These are phyloP conservation scores for Trimorus sp. DNA, from an alignment of 2,888 invertebrate genomes.

Conservation along the genomic window DNA sequence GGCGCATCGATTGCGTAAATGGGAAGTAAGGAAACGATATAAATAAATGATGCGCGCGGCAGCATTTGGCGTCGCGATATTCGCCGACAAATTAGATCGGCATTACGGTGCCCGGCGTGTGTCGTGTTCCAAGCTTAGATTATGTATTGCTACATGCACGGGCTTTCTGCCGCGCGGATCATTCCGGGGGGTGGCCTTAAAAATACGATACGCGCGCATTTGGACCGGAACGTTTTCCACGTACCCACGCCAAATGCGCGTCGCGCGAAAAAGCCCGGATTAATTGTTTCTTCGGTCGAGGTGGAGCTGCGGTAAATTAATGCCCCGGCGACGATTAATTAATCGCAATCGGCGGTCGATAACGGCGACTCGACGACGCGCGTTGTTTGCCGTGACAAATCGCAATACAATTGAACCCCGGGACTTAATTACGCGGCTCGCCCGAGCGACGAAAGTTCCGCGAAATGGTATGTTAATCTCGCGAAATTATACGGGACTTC, in stretches of 20 bases:
- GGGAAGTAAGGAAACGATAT: constrained; percentile 47
- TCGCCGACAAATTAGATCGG: constrained; percentile 65
- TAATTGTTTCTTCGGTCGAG: no score
- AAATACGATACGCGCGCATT: constrained; percentile 15
- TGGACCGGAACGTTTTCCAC: background rate
- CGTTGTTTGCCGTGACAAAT: constrained; percentile 26
- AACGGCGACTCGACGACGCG: no score
- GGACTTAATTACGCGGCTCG: constrained; percentile 40
- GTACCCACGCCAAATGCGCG: no score
- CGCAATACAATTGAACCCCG: constrained; percentile 32
- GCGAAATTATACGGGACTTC: constrained; percentile 50
- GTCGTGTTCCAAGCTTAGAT: constrained; percentile 50
- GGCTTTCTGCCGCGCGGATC: constrained; percentile 25
- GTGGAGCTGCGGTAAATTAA: no score
- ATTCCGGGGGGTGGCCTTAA: constrained; percentile 14
- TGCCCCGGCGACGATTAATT: no score
- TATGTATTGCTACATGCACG: constrained; percentile 48
- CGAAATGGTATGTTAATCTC: constrained; percentile 38
- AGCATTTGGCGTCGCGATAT: constrained; percentile 62
- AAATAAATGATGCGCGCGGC: constrained; percentile 50
- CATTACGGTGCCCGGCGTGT: constrained; percentile 37
- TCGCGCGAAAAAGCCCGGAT: no score
- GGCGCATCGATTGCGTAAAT: constrained; percentile 36
- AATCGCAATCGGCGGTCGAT: no score
- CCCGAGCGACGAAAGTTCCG: constrained; percentile 30